phyloP scores from a whole-genome alignment of 2,797 vertebrate species.

The Smutsia temminckii region DNA sequence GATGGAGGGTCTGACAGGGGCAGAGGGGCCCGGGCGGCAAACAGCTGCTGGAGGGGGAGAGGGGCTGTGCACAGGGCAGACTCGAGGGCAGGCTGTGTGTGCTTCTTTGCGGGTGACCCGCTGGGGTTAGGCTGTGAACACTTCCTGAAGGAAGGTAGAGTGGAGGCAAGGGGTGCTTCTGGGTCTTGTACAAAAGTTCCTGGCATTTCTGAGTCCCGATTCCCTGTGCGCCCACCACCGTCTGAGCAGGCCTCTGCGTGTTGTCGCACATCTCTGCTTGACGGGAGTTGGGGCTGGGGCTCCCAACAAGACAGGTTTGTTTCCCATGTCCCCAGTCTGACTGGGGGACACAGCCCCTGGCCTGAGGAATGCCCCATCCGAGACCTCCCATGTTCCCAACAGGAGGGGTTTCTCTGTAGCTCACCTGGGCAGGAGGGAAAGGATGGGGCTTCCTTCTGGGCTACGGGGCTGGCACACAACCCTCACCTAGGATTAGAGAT shows the following conservation, averaged over 20 bases:
- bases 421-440: not conserved
- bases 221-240: accelerated
- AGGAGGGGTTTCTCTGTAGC: slow-evolving; percentile 52
- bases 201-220: not conserved
- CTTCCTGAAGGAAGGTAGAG: not conserved
- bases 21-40: slow-evolving; percentile 29
- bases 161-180: accelerated
- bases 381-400: not conserved
- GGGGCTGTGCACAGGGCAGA: not conserved
- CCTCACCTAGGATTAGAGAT: slow-evolving; percentile 20
- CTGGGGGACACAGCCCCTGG: no score
- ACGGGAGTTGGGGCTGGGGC: accelerated
- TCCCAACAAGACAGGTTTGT: not conserved
- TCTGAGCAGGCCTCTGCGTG: not conserved
- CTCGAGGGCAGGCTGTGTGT: accelerated
- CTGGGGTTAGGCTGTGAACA: not conserved
- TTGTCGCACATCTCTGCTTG: not conserved
- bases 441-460: not conserved
- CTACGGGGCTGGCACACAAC: accelerated
- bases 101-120: not conserved
- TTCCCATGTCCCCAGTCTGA: no score
- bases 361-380: no score
- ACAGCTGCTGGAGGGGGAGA: slow-evolving; percentile 20
- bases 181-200: not conserved
- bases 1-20: slow-evolving; percentile 41